Base-by-base conservation (phyloP, 2,113 vertebrate genomes). In the Hystrix cristata region DNA sequence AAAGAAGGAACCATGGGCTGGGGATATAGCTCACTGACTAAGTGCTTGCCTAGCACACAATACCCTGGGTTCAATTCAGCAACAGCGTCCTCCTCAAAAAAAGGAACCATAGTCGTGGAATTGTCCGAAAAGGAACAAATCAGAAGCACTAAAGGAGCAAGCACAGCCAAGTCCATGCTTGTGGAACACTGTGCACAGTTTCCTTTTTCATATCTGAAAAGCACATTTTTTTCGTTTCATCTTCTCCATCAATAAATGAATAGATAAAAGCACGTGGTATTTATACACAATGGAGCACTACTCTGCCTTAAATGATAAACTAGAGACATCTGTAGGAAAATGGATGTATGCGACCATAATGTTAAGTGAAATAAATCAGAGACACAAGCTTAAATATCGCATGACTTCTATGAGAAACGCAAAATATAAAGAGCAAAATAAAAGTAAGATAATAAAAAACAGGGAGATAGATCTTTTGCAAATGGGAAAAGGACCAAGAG, bases 121-220 rank as follows among this genome's bases (percentile, higher is more conserved):
- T 0, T 43, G 38, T 46, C 8, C 76, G 71, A 0, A 46, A 21
- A 90, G 48, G n/a, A 93, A 84, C 57, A 46, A n/a, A 67, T 27
- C 2, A 48, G 18, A 76, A 53, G 57, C 48, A 6, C 25, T 3
- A 10, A 34, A 13, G 27, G 14, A 4, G 13, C 6, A 46, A n/a
- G 27, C 23, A 18, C 0, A 10, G 27, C 1, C 2, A 34, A 38
- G 43, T 15, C 4, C 21, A 18, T 0, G 4, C 14, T 4, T 34
- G n/a, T 19, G 34, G 64, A 85, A 60, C 79, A 27, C 34, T 31
- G 29, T 43, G 31, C 7, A 13, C 34, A 76, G 34, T 46, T 59
- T 55, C 48, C 43, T 19, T 38, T 25, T n/a, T n/a, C 38, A 59
- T 7, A 1, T 21, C 38, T 31, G 14, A 65, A 95, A 80, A 4